A percentile compares a stretch with the other conserved stretches of the same genome.
Evolutionary conservation across 2,113 vertebrate species (phyloP).

Genomic region (Naja naja): DNA sequence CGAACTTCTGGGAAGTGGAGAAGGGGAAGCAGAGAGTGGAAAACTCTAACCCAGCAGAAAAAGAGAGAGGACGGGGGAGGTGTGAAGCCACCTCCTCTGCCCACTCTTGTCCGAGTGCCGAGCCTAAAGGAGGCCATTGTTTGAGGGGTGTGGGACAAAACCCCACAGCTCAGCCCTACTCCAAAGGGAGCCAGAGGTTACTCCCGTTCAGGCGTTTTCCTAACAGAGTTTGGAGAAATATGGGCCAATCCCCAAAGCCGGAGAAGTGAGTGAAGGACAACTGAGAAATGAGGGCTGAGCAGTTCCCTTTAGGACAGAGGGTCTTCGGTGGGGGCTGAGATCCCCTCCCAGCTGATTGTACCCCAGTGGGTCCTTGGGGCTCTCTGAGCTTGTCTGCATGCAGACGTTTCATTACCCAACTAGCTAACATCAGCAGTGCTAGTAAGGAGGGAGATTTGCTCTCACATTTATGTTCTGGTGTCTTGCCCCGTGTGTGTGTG

Average conservation of each 20-base stretch:
- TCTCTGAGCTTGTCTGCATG: too few relatives aligned
- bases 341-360: too few relatives aligned
- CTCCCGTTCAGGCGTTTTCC: background rate
- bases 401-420: too few relatives aligned
- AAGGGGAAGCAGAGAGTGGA: background rate
- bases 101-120: background rate
- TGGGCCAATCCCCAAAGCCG: background rate
- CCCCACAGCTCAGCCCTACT: background rate
- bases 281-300: background rate
- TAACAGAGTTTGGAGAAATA: background rate
- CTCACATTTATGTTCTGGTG: too few relatives aligned
- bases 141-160: background rate
- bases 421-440: too few relatives aligned
- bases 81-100: background rate
- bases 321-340: rapidly evolving
- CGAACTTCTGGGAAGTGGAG: background rate
- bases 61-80: background rate
- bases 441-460: background rate
- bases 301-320: background rate
- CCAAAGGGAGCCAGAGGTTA: background rate
- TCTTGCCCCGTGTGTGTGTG: too few relatives aligned
- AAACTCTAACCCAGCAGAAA: constrained; percentile 11
- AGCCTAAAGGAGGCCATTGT: background rate
- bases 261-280: background rate
- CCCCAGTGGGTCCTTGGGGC: too few relatives aligned